A percentile compares a stretch with the other conserved stretches of the same genome.
These are phyloP conservation scores for Chelonus insularis DNA, from an alignment of 1,140 invertebrate genomes.

Conservation along the genomic window DNA sequence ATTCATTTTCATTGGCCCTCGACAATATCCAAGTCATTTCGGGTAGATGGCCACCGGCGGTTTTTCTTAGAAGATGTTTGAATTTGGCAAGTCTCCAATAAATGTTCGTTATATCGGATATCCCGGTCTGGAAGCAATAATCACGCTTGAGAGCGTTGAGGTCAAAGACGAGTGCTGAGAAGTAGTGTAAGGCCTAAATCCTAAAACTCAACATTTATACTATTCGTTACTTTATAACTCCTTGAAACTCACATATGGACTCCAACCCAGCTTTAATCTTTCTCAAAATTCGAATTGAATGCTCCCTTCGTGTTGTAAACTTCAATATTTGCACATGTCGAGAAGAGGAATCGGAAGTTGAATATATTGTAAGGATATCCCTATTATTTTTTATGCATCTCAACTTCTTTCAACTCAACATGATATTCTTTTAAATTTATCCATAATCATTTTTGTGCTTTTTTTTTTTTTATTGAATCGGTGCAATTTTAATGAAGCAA, in stretches of 20 bases:
- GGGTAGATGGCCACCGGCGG: background rate
- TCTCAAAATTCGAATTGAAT: background rate
- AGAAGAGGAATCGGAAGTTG: background rate
- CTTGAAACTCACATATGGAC: constrained; percentile 1
- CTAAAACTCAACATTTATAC: background rate
- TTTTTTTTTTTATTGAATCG: background rate
- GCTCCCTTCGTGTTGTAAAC: background rate
- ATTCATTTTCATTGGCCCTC: background rate
- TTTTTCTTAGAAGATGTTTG: constrained; percentile 21
- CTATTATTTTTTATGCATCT: too few species aligned
- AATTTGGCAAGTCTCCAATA: constrained; percentile 27
- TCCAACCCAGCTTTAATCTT: background rate
- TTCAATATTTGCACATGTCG: constrained; percentile 1
- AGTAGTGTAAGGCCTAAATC: background rate
- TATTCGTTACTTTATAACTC: constrained; percentile 4
- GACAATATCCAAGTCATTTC: constrained; percentile 15
- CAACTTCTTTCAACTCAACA: too few species aligned
- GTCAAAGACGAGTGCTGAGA: constrained; percentile 13
- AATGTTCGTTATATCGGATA: constrained; percentile 23
- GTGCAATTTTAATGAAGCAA: too few species aligned
- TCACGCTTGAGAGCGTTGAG: constrained; percentile 18
- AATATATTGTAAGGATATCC: too few species aligned
- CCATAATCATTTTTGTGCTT: too few species aligned
- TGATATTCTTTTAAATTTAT: too few species aligned
- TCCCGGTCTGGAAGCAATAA: constrained; percentile 29